phyloP scores from a whole-genome alignment of 2,888 invertebrate genomes.

The Pherbina coryleti region DNA sequence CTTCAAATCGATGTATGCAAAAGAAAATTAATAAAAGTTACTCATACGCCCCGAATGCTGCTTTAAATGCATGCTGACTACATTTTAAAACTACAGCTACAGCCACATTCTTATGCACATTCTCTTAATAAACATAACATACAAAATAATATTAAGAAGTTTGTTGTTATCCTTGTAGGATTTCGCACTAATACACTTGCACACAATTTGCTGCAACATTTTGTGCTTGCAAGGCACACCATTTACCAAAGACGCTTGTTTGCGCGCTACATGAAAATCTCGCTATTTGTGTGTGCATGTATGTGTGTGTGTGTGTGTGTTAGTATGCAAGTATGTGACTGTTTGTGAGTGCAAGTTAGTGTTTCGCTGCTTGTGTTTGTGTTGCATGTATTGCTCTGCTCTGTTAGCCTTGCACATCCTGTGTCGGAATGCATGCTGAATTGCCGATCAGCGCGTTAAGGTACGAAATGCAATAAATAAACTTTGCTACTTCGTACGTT shows the following conservation, averaged over 20 bases:
- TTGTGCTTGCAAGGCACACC: not conserved
- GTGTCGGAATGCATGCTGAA: slow-evolving; percentile 25
- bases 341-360: not conserved
- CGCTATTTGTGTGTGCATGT: not conserved
- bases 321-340: not conserved
- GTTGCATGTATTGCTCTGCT: not conserved
- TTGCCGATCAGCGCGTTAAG: slow-evolving; percentile 19
- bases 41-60: no score
- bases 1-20: no score
- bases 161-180: not conserved
- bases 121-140: slow-evolving; percentile 2
- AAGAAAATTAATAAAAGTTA: no score
- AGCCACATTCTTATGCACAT: not conserved
- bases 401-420: slow-evolving; percentile 21
- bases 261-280: slow-evolving; percentile 39
- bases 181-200: not conserved
- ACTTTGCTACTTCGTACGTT: not conserved
- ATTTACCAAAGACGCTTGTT: slow-evolving; percentile 7
- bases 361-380: not conserved
- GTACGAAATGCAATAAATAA: slow-evolving; percentile 31
- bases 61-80: no score
- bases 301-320: slow-evolving; percentile 9
- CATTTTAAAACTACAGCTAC: no score
- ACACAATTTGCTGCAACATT: not conserved
- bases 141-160: not conserved